Base-by-base conservation (phyloP, 1,140 invertebrate genomes). In the Drosophila lowei region DNA sequence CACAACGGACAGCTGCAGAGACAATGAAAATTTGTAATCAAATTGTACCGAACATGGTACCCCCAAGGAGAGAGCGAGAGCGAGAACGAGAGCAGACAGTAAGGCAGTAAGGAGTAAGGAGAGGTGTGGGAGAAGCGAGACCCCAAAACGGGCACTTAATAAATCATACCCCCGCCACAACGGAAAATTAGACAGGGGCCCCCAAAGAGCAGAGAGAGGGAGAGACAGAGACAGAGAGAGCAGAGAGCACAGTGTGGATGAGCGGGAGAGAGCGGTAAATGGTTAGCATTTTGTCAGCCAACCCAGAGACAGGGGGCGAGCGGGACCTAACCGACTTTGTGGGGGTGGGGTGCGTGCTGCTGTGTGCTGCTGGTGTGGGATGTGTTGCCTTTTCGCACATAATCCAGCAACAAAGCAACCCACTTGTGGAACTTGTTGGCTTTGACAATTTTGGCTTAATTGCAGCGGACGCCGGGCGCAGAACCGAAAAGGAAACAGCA, bases 361-460 rank as follows among this genome's bases (percentile, higher is more conserved):
- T 55, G 18, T 18, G 18, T 18, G 41, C 53, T 71, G 30, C 43
- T 53, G 21, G 44, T 60, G 18, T 11, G 55, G 54, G 67, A 72
- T 56, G 55, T 65, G 75, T 60, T 58, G 77, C 56, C 65, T 52
- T 74, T 86, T 86, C 62, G 61, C 81, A 85, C 68, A 67, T 86
- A 77, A 74, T 83, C 62, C 63, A 34, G 48, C 55, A 41, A 53
- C 55, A 28, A 50, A 64, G 15, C 61, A 62, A 68, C 72, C 72
- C 83, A 86, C 83, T 85, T 85, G 81, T 80, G 73, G 77, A 80
- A 81, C 77, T 76, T 71, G 76, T 85, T 85, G 77, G 66, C 79
- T 68, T 76, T 76, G 83, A 78, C 68, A 75, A 80, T 81, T 86
- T 88, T 61, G 43, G 67, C 83, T 81, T 88, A 86, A 86, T 86